Conservation (phyloP, 2,797 vertebrate genomes). For the Halcyon badia region DNA sequence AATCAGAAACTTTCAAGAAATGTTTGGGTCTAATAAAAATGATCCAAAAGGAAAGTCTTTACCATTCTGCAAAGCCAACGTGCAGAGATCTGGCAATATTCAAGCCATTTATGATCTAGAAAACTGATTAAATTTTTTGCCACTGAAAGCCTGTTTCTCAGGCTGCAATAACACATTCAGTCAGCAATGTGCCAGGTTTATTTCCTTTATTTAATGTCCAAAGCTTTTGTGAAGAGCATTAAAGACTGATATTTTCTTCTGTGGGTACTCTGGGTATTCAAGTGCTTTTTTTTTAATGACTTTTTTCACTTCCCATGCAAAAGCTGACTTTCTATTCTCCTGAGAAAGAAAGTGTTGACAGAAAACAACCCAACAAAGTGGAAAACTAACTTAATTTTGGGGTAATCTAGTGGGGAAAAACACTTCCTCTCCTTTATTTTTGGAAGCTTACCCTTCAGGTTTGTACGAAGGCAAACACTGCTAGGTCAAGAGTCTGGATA, state of each 20-base stretch:
- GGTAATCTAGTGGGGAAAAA: background rate
- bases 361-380: background rate
- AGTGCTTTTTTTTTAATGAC: background rate
- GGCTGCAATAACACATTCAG: background rate
- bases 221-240: background rate
- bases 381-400: background rate
- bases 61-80: background rate
- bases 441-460: background rate
- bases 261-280: background rate
- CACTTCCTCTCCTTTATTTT: background rate
- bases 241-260: background rate
- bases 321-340: background rate
- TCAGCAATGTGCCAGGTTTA: background rate
- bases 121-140: background rate
- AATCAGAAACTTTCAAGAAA: background rate
- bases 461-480: background rate
- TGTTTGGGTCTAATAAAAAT: background rate
- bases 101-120: background rate
- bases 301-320: background rate
- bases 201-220: background rate
- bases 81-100: background rate
- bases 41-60: background rate
- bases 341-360: background rate
- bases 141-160: background rate
- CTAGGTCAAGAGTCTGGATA: background rate